These are phyloP conservation scores for Metacarcinus magister DNA, from an alignment of 2,888 invertebrate genomes.

Conservation along the genomic window DNA sequence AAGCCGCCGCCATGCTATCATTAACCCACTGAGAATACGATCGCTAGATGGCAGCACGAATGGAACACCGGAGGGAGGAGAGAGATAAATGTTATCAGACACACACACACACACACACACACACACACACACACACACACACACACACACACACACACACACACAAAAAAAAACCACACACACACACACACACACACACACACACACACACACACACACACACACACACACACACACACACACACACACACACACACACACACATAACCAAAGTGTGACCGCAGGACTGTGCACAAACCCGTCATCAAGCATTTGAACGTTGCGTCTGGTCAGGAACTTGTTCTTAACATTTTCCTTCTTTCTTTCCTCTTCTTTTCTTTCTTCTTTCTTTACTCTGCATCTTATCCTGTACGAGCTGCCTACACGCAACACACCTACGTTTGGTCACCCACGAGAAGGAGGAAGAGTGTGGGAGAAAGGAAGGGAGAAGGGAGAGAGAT, in stretches of 20 bases:
- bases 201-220: constrained; percentile 23
- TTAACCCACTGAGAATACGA: no score
- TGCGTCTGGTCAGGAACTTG: background rate
- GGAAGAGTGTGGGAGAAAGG: no score
- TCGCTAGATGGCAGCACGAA: no score
- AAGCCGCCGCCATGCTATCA: no score
- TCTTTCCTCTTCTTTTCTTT: background rate
- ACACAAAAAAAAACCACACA: no score
- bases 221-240: constrained; percentile 49
- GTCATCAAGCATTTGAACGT: background rate
- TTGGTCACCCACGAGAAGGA: no score
- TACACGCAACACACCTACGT: no score
- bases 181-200: background rate
- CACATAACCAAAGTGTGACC: background rate
- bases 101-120: background rate
- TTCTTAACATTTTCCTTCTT: background rate
- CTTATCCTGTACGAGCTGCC: background rate
- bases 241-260: constrained; percentile 45
- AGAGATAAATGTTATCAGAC: no score
- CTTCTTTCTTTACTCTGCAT: background rate
- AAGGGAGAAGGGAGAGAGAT: no score
- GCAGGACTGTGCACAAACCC: background rate
- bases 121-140: constrained; percentile 29
- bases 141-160: constrained; percentile 9
- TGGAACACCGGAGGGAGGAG: no score